phyloP scores from a whole-genome alignment of 2,888 invertebrate genomes.

The Adelognathus sp. region DNA sequence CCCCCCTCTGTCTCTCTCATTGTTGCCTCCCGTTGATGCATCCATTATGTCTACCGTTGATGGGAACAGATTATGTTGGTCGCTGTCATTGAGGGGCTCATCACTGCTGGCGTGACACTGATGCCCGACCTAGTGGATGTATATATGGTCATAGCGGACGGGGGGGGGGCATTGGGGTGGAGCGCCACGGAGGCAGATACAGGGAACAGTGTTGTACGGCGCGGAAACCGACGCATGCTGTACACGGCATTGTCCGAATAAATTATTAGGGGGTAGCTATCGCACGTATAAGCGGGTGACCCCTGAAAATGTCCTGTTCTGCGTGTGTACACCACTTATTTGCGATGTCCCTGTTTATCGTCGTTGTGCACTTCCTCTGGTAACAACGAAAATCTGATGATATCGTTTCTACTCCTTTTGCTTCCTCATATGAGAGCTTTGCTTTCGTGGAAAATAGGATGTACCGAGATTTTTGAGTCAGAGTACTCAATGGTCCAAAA shows the following conservation, averaged over 20 bases:
- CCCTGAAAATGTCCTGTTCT: slow-evolving; percentile 38
- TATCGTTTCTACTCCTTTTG: no score
- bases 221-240: slow-evolving; percentile 61
- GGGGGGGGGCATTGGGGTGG: neutral
- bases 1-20: slow-evolving; percentile 62
- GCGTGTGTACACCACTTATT: slow-evolving; percentile 40
- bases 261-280: slow-evolving; percentile 66
- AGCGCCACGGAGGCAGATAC: slow-evolving; percentile 11
- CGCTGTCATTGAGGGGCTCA: slow-evolving; percentile 78
- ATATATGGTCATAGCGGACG: slow-evolving; percentile 15
- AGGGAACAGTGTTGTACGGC: slow-evolving; percentile 22
- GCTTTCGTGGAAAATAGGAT: no score
- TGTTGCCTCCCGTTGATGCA: slow-evolving; percentile 73
- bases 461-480: no score
- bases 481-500: no score
- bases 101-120: slow-evolving; percentile 75
- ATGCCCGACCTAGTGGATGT: slow-evolving; percentile 64
- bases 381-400: no score
- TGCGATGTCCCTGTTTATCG: neutral
- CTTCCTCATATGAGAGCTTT: no score
- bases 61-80: slow-evolving; percentile 80
- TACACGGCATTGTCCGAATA: slow-evolving; percentile 75
- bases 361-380: neutral
- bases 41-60: slow-evolving; percentile 78
- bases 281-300: slow-evolving; percentile 46